Evolutionary conservation across 2,113 vertebrate species (phyloP).

Genomic region (Glareola pratincola): DNA sequence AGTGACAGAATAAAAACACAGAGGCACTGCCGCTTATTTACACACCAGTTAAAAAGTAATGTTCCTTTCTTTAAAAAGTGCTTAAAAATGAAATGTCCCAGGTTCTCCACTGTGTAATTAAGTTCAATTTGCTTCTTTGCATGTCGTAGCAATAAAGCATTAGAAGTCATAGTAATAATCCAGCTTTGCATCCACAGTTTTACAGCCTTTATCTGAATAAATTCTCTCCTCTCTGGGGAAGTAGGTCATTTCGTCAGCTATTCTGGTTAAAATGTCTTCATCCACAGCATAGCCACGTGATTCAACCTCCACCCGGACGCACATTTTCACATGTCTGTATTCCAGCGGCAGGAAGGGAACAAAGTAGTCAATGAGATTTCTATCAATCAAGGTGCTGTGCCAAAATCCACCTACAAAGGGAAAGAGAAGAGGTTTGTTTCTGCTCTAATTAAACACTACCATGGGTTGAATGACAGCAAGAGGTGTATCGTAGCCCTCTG

Average conservation of each 20-base stretch:
- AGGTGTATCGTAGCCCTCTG: background rate
- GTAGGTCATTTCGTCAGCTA: constrained; percentile 86
- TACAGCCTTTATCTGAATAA: constrained; percentile 92
- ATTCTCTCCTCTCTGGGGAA: constrained; percentile 88
- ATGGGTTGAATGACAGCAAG: background rate
- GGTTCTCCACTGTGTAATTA: background rate
- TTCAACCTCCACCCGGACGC: constrained; percentile 80
- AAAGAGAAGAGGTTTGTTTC: background rate
- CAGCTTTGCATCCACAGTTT: constrained; percentile 88
- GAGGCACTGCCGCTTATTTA: background rate
- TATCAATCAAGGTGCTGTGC: constrained; percentile 91
- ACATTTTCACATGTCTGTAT: constrained; percentile 88
- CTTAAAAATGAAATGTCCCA: constrained; percentile 9
- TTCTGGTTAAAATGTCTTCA: constrained; percentile 65
- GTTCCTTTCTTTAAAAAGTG: background rate
- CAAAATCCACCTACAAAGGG: constrained; percentile 86
- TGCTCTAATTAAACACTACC: background rate
- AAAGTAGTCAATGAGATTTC: constrained; percentile 92
- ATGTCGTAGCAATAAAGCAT: background rate
- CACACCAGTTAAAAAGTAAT: background rate
- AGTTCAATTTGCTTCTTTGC: constrained; percentile 5
- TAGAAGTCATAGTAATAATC: constrained; percentile 83
- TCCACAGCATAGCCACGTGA: constrained; percentile 59
- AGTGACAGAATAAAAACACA: background rate
- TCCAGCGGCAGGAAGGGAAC: constrained; percentile 94